phyloP scores from a whole-genome alignment of 2,113 vertebrate genomes.

The Poecile atricapillus region DNA sequence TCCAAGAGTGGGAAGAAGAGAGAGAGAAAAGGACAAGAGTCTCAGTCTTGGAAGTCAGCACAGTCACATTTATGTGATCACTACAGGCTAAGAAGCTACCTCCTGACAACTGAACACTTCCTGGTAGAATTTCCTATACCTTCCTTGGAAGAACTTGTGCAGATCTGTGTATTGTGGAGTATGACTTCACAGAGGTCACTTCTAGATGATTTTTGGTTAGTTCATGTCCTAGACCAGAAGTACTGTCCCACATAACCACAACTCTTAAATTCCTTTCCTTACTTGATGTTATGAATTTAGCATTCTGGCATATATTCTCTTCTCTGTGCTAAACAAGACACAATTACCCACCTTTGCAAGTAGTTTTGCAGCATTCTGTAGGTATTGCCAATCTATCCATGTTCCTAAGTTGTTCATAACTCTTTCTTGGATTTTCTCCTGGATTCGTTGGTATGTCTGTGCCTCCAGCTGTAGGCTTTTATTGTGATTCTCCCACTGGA shows the following conservation, averaged over 20 bases:
- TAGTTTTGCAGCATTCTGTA: constrained; percentile 97
- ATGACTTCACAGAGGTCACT: background rate
- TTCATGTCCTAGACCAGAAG: background rate
- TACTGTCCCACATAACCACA: background rate
- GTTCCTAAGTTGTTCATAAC: constrained; percentile 99
- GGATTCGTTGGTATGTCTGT: constrained; percentile 97
- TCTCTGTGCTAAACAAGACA: background rate
- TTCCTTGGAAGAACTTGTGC: background rate
- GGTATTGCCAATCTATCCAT: constrained; percentile 99
- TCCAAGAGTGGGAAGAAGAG: background rate
- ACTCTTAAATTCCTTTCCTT: background rate
- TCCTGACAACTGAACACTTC: background rate
- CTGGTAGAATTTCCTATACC: background rate
- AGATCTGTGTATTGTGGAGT: background rate
- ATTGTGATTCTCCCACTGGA: constrained; percentile 98
- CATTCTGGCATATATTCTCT: background rate
- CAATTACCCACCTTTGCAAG: constrained; percentile 88
- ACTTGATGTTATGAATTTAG: background rate
- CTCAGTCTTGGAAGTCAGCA: background rate
- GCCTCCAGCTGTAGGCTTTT: constrained; percentile 98
- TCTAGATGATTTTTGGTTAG: background rate
- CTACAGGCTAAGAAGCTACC: background rate
- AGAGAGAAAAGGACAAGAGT: background rate
- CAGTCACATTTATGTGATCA: background rate
- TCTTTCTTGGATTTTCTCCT: constrained; percentile 98